Evolutionary conservation across 2,797 vertebrate species (phyloP).

Genomic region (Gorsachius magnificus): DNA sequence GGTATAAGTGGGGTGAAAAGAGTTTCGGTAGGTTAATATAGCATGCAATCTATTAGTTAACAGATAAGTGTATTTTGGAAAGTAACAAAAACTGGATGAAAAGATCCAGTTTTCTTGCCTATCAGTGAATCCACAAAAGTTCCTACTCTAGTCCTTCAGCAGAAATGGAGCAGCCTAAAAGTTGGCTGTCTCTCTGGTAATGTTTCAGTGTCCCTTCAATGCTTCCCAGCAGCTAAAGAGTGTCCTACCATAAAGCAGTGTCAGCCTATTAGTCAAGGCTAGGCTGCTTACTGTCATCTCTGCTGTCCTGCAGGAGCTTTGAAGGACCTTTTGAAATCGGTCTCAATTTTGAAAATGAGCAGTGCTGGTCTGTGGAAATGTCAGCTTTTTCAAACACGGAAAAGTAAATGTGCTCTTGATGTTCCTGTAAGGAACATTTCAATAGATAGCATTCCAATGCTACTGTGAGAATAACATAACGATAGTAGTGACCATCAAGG

Average conservation of each 20-base stretch:
- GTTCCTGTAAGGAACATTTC: not conserved
- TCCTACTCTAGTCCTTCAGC: not conserved
- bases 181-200: not conserved
- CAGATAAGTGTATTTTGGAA: not conserved
- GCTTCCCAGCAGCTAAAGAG: not conserved
- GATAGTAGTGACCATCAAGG: not conserved
- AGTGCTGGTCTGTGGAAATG: constrained; percentile 3
- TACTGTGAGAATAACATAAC: not conserved
- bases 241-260: not conserved
- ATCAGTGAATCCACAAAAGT: not conserved
- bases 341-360: not conserved
- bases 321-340: constrained; percentile 16
- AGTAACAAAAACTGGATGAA: not conserved
- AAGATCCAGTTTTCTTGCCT: not conserved
- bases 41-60: not conserved
- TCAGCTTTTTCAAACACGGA: constrained; percentile 18
- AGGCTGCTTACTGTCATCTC: not conserved
- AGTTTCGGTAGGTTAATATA: not conserved
- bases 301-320: not conserved
- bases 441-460: not conserved
- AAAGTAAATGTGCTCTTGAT: not conserved
- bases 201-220: not conserved
- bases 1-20: not conserved
- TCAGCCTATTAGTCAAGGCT: not conserved
- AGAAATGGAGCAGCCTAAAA: not conserved